Evolutionary conservation across 1,140 invertebrate species (phyloP).

Genomic region (Hyphantria cunea): DNA sequence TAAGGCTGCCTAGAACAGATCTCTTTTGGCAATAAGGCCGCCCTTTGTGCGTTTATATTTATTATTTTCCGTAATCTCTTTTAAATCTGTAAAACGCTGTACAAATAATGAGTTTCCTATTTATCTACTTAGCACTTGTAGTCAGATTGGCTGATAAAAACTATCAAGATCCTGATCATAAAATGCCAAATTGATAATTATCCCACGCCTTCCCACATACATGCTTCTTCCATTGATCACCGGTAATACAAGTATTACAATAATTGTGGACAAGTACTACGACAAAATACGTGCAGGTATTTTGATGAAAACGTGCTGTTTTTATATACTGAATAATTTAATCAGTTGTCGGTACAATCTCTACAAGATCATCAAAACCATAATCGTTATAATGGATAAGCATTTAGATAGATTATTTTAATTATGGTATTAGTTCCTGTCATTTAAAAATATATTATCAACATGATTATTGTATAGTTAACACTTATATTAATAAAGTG

Average conservation of each 20-base stretch:
- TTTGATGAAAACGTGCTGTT: slow-evolving; percentile 21
- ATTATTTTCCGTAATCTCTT: too few species aligned
- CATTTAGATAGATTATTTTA: too few species aligned
- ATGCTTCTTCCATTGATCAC: slow-evolving; percentile 19
- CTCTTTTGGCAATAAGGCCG: too few species aligned
- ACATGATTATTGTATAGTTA: too few species aligned
- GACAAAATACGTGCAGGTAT: slow-evolving; percentile 21
- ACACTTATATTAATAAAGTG: too few species aligned
- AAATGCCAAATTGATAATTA: slow-evolving; percentile 8
- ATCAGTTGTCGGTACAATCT: slow-evolving; percentile 2
- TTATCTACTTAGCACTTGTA: too few species aligned
- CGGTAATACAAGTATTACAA: slow-evolving; percentile 21
- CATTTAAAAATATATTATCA: too few species aligned
- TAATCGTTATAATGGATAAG: not conserved
- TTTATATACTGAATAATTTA: slow-evolving; percentile 1
- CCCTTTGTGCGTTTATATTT: too few species aligned
- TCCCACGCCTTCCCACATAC: slow-evolving; percentile 11
- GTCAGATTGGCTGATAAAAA: not conserved
- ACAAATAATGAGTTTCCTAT: too few species aligned
- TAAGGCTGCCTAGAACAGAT: too few species aligned
- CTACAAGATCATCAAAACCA: not conserved
- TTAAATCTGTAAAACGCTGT: too few species aligned
- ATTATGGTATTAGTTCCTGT: too few species aligned
- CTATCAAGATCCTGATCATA: not conserved
- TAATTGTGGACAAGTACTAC: slow-evolving; percentile 2